Evolutionary conservation across 2,888 invertebrate species (phyloP), one percentile per base, ranked within the genome.

Genomic region (Pecten maximus): DNA sequence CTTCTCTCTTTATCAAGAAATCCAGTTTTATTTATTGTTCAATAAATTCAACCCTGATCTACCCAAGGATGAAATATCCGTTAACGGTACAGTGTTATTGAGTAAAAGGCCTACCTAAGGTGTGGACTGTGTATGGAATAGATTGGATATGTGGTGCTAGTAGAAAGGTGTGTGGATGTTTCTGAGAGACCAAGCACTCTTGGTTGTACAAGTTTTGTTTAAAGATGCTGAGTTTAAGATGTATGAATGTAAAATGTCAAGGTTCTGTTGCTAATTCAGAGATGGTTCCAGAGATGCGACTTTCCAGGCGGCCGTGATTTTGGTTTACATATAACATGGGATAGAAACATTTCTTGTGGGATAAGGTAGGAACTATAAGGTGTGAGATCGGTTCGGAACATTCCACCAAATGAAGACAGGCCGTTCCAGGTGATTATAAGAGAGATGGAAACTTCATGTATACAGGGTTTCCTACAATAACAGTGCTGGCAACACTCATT

Each of bases 1-100:
- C 35, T 74, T 74, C 4, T 74, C 74, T 74, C 74, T 74, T 74
- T 60, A 60, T 23, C 74, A 74, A 74, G 74, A 74, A 74, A 74
- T 74, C 74, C 74, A 60, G 23, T 28, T 74, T 74, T 74, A 1
- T 35, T 50, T 50, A 50, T 50, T 8, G 50, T 16, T 8, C 12
- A 44, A 44, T n/a, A 44, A 8, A 12, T 44, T 44, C 12, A 12
- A 44, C 44, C 44, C 44, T 8, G 4, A 44, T 44, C 8, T 44
- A 4, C 12, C 12, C 4, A 44, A 44, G 44, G 12, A 44, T 54
- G 19, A n/a, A 15, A n/a, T 15, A 19, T 54, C 6, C 3, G 54
- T n/a, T n/a, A n/a, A n/a, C n/a, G n/a, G n/a, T n/a, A n/a, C n/a
- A n/a, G n/a, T 74, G 35, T 10, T 74, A 74, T 35, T 35, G 74